Evolutionary conservation across 2,113 vertebrate genomes (phyloP).

Genomic region (Nothoprocta pentlandii): DNA sequence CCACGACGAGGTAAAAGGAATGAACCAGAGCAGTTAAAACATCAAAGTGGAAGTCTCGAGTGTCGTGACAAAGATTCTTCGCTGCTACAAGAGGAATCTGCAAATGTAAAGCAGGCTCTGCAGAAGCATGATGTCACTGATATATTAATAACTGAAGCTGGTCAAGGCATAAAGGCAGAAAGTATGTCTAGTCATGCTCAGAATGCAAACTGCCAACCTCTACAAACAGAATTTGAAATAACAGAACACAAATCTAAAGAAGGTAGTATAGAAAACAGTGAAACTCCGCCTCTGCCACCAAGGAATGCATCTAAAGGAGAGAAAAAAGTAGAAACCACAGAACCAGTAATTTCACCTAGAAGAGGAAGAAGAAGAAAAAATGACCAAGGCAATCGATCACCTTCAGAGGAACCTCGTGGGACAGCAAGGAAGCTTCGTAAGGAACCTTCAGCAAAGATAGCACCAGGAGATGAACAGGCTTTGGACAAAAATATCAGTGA

Average conservation of each 20-base stretch:
- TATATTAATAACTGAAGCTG: background rate
- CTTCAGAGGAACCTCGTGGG: background rate
- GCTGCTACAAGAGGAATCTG: background rate
- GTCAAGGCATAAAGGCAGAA: background rate
- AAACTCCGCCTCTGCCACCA: background rate
- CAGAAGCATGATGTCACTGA: background rate
- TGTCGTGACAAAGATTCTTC: background rate
- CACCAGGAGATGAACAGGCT: background rate
- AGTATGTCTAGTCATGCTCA: background rate
- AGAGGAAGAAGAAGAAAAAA: constrained; percentile 21
- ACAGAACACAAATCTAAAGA: background rate
- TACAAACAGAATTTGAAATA: background rate
- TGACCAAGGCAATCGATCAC: background rate
- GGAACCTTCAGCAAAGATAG: background rate
- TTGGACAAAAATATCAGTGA: background rate
- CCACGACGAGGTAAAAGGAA: constrained; percentile 11
- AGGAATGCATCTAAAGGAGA: background rate
- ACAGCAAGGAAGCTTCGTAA: background rate
- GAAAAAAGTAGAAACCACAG: background rate
- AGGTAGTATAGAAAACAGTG: background rate
- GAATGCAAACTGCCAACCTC: background rate
- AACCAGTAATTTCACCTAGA: background rate
- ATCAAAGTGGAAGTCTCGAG: background rate
- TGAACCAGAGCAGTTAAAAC: background rate
- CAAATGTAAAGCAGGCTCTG: background rate